Evolutionary conservation across 2,888 invertebrate genomes (phyloP), one percentile per base, ranked within the genome.

Genomic region (Noctua comes): DNA sequence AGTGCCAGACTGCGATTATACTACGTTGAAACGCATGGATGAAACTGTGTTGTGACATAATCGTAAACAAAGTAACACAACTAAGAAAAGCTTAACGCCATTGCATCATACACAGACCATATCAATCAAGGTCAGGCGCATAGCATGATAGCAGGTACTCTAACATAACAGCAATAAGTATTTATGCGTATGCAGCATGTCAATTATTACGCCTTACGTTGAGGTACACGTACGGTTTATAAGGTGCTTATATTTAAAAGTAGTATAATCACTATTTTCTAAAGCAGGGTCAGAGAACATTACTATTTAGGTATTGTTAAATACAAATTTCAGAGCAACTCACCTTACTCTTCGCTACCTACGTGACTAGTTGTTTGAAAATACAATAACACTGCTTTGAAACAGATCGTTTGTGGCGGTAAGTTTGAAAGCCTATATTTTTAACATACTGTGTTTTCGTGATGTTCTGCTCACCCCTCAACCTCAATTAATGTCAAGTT

Each of bases 111-210:
- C 31, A 68, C 18, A 46, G 43, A 46, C 81, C 68, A 76, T 83
- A 82, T 79, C 79, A 79, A 79, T 79, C 79, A 82, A 82, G 81
- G 81, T 83, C 84, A 83, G 62, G 16, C 73, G n/a, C 40, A 51
- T 57, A 48, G 72, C 46, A 73, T 75, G 79, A 78, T 83, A 68
- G 54, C 81, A 80, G 31, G 54, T 57, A 57, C 79, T 62, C 40
- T 68, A 31, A 54, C 66, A 66, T 78, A 48, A 62, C 66, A 66
- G 27, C 51, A 69, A 4, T 48, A 72, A 1, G n/a, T 64, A 79
- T 36, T 18, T 54, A 66, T 46, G 69, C 59, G 16, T 79, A 73
- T 62, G 79, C 72, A 78, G 72, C 62, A 78, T 54, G 51, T 54
- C 83, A 77, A 81, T 83, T 68, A 69, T 69, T 82, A 65, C 54